Conservation (phyloP, 1,140 invertebrate genomes). For the Homarus americanus region DNA sequence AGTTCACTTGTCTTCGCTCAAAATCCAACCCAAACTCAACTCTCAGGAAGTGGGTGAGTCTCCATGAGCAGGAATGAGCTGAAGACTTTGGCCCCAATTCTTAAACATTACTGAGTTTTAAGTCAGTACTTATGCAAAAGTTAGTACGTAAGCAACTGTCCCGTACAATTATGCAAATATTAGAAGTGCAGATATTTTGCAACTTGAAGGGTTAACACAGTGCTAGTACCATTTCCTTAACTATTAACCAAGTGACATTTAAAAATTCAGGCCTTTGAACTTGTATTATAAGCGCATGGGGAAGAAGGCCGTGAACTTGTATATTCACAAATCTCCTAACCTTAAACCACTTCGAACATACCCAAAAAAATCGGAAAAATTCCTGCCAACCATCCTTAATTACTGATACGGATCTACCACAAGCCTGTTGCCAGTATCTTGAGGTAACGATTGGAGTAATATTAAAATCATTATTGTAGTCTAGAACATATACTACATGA, state of each 20-base stretch:
- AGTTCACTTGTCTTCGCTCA: conserved; percentile 43
- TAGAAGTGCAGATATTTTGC: conserved; percentile 21
- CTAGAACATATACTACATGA: conserved; percentile 61
- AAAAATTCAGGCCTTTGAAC: conserved; percentile 61
- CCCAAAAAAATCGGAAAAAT: conserved; percentile 38
- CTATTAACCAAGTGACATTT: conserved; percentile 41
- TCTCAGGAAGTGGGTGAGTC: conserved; percentile 11
- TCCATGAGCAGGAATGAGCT: conserved; percentile 39
- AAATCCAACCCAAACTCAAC: conserved; percentile 18
- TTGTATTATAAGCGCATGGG: conserved; percentile 59
- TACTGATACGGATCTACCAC: conserved; percentile 33
- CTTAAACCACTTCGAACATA: conserved; percentile 48
- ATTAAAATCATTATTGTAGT: conserved; percentile 59
- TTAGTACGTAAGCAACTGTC: conserved; percentile 16
- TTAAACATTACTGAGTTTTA: conserved; percentile 53
- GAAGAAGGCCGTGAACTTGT: conserved; percentile 55
- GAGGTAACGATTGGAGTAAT: conserved; percentile 40
- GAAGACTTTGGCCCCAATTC: conserved; percentile 57
- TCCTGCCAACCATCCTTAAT: conserved; percentile 44
- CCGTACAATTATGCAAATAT: background rate
- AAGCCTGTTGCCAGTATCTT: conserved; percentile 39
- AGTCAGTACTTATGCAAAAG: background rate
- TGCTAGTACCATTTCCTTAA: background rate
- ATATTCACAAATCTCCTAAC: conserved; percentile 65
- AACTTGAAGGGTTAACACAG: conserved; percentile 12